Evolutionary conservation across 2,888 invertebrate species (phyloP).

Genomic region (Lacanobia wlatinum): DNA sequence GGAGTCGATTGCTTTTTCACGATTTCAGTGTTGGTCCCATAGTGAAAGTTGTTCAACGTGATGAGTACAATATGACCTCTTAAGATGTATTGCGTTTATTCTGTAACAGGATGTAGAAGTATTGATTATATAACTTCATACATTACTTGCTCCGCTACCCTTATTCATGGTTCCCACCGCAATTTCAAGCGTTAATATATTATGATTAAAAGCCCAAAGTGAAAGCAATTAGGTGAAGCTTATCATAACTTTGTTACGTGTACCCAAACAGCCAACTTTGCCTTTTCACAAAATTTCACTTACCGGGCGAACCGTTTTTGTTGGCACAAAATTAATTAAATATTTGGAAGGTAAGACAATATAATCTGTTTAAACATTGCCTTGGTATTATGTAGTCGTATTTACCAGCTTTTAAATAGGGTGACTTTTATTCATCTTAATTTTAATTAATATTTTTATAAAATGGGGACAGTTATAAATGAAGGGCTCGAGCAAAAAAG

Average conservation of each 20-base stretch:
- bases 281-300: conserved; percentile 21
- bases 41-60: no score
- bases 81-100: no score
- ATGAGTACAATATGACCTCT: no score
- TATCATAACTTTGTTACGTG: conserved; percentile 36
- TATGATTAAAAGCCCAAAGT: conserved; percentile 16
- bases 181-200: conserved; percentile 6
- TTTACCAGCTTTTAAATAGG: background rate
- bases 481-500: no score
- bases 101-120: no score
- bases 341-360: conserved; percentile 36
- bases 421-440: background rate
- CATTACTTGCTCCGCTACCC: background rate
- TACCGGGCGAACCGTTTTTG: conserved; percentile 8
- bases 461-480: no score
- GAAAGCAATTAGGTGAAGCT: conserved; percentile 24
- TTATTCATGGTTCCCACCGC: background rate
- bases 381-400: background rate
- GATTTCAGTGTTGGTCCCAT: no score
- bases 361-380: background rate
- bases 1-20: no score
- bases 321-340: conserved; percentile 42
- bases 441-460: no score
- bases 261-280: conserved; percentile 20
- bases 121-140: background rate